phyloP scores from a whole-genome alignment of 2,888 invertebrate species.

The Eupithecia centaureata region DNA sequence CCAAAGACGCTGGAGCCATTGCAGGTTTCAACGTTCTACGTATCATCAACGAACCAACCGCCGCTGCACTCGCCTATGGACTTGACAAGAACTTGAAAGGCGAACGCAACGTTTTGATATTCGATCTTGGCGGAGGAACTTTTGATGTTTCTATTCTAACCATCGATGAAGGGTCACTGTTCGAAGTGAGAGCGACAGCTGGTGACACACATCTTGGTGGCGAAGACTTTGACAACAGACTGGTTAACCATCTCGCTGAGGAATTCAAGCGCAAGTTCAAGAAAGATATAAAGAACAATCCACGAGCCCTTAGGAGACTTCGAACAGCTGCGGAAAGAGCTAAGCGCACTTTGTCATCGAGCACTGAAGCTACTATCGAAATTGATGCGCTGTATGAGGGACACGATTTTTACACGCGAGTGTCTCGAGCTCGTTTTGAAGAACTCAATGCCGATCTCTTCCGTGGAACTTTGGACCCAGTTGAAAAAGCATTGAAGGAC shows the following conservation, averaged over 20 bases:
- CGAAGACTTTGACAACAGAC: conserved; percentile 87
- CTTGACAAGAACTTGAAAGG: conserved; percentile 87
- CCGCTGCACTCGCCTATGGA: conserved; percentile 89
- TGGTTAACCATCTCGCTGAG: conserved; percentile 87
- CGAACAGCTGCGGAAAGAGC: conserved; percentile 91
- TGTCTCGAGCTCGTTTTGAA: conserved; percentile 90
- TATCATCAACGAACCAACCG: conserved; percentile 93
- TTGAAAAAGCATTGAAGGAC: conserved; percentile 90
- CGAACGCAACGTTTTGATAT: conserved; percentile 86
- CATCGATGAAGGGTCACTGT: conserved; percentile 89
- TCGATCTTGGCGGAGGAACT: conserved; percentile 87
- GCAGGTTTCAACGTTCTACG: conserved; percentile 91
- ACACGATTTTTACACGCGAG: conserved; percentile 87
- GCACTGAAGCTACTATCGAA: conserved; percentile 89
- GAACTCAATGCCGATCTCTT: conserved; percentile 89
- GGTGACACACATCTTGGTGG: conserved; percentile 94
- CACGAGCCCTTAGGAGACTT: conserved; percentile 87
- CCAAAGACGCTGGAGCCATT: conserved; percentile 92
- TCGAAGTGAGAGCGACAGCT: conserved; percentile 92
- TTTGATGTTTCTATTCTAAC: conserved; percentile 93
- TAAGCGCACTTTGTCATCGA: conserved; percentile 90
- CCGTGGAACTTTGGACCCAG: conserved; percentile 89
- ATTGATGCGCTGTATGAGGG: conserved; percentile 90
- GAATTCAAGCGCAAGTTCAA: conserved; percentile 89
- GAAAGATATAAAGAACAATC: conserved; percentile 87